These are phyloP conservation scores for Ascidia mentula DNA, from an alignment of 23 tunicate genomes.

Conservation along the genomic window DNA sequence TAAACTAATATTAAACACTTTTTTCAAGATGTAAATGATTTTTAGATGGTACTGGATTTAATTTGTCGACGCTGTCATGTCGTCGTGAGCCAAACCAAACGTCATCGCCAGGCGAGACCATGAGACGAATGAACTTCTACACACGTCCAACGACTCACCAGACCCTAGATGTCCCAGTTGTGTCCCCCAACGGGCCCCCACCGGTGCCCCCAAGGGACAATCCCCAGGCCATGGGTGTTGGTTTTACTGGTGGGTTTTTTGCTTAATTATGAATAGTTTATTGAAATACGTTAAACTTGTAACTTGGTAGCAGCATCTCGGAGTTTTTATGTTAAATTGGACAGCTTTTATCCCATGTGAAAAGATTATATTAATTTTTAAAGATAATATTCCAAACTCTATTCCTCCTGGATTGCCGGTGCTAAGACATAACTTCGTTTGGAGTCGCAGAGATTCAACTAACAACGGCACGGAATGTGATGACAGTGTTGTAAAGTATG, in stretches of 20 bases:
- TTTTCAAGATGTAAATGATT: too few species aligned
- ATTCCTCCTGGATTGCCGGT: neutral
- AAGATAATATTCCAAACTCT: neutral
- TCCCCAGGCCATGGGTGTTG: neutral
- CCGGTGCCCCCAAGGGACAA: neutral
- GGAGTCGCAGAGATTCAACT: neutral
- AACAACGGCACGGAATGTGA: neutral
- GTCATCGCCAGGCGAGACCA: neutral
- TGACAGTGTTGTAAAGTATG: neutral
- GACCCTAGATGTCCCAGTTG: neutral
- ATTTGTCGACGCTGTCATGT: neutral
- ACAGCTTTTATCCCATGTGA: too few species aligned
- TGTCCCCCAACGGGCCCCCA: neutral
- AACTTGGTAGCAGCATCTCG: neutral
- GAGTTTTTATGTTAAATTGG: neutral
- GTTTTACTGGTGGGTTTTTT: neutral
- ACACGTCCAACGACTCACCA: neutral
- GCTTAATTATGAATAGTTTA: neutral
- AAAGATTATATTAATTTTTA: neutral
- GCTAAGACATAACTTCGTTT: neutral
- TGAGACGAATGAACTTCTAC: neutral
- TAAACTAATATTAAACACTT: too few species aligned
- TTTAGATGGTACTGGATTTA: neutral
- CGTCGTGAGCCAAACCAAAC: slow-evolving; percentile 6
- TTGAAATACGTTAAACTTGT: neutral